Percentiles rank a stretch among this genome's conserved stretches.
These are phyloP conservation scores for Sinelater perroti DNA, from an alignment of 2,888 invertebrate genomes.

Conservation along the genomic window DNA sequence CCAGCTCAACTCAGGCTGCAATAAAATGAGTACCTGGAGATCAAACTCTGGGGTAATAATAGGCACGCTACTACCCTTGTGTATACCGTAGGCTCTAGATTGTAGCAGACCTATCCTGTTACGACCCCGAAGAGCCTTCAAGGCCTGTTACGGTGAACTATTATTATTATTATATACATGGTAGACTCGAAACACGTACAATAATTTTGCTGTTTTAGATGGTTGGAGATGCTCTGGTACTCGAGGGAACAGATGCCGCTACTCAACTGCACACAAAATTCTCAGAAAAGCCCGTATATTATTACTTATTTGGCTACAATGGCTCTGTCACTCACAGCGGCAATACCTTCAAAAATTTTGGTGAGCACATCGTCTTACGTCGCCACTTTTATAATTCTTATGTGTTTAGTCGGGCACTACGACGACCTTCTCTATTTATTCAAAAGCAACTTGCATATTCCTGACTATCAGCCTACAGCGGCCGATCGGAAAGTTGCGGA, in stretches of 20 bases:
- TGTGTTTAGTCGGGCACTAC: slow-evolving; percentile 73
- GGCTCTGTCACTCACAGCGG: slow-evolving; percentile 74
- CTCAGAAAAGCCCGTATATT: slow-evolving; percentile 67
- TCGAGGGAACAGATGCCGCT: slow-evolving; percentile 28
- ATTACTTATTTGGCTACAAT: slow-evolving; percentile 73
- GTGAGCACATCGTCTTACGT: too few relatives aligned
- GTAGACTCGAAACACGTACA: too few relatives aligned
- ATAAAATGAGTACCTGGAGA: too few relatives aligned
- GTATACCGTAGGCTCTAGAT: too few relatives aligned
- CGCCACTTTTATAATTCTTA: too few relatives aligned
- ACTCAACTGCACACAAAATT: slow-evolving; percentile 65
- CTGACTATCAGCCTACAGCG: slow-evolving; percentile 47
- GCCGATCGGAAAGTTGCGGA: slow-evolving; percentile 66
- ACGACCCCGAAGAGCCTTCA: too few relatives aligned
- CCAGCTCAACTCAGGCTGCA: too few relatives aligned
- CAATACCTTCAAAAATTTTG: slow-evolving; percentile 71
- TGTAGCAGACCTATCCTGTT: too few relatives aligned
- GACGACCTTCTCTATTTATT: slow-evolving; percentile 78
- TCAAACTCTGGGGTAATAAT: too few relatives aligned
- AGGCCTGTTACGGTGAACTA: too few relatives aligned
- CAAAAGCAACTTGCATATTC: not conserved
- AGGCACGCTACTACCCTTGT: too few relatives aligned
- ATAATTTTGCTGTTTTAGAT: slow-evolving; percentile 19
- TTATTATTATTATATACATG: too few relatives aligned
- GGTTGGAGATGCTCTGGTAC: slow-evolving; percentile 5